Evolutionary conservation across 2,797 vertebrate genomes (phyloP).

Genomic region (Myotis pilosus): DNA sequence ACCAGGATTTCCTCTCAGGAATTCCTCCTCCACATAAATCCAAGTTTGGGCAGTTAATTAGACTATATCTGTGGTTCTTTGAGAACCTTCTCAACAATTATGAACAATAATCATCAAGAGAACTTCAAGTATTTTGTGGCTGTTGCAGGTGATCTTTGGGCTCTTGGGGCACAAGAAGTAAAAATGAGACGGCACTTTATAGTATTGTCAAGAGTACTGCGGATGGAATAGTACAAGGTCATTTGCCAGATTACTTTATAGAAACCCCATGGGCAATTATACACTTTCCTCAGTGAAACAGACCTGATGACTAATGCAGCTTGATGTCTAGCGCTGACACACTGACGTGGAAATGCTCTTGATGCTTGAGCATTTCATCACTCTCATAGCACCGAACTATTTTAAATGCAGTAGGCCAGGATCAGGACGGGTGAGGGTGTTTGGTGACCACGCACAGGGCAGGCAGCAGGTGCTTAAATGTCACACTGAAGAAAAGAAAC

Average conservation of each 20-base stretch:
- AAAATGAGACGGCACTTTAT: background rate
- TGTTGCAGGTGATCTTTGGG: background rate
- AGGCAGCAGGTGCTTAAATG: background rate
- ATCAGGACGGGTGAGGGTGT: background rate
- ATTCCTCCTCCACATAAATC: background rate
- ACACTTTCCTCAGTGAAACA: background rate
- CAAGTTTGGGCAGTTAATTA: background rate
- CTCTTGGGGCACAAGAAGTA: background rate
- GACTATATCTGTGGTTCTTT: background rate
- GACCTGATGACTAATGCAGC: background rate
- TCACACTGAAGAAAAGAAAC: background rate
- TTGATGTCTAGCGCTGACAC: background rate
- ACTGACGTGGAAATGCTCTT: background rate
- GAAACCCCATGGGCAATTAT: background rate
- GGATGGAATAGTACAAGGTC: background rate
- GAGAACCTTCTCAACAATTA: slow-evolving; percentile 10
- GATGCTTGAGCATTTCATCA: background rate
- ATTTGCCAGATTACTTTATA: background rate
- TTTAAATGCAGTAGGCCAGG: background rate
- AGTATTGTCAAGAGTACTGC: background rate
- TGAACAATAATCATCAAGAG: background rate
- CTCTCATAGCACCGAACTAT: background rate
- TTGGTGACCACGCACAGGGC: background rate
- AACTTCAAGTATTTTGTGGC: background rate
- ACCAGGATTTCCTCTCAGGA: background rate